Evolutionary conservation across 2,888 invertebrate genomes (phyloP), one percentile per base, ranked within the genome.

Genomic region (Microchrysa polita): DNA sequence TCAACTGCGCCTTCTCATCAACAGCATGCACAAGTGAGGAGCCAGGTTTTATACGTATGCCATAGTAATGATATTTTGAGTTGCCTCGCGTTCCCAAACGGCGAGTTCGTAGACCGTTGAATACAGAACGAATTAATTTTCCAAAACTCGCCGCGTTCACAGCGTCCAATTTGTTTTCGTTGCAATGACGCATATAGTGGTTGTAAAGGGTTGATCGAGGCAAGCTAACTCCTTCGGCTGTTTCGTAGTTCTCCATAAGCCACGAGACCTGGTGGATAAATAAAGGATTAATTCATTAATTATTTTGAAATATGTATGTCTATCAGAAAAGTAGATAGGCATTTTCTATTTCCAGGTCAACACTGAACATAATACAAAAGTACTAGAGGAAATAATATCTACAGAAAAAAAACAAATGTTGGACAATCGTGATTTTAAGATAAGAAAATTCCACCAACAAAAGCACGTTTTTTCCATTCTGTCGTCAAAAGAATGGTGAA

Each of bases 61-160:
- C 99, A 87, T 99, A 98, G 86, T 99, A 99, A 87, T 99, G 99
- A 84, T 99, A 99, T 85, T 98, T 98, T 34, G 97, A 98, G 87
- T 98, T 98, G 44, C 98, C 98, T 80, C 95, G 90, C 2, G 98
- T 99, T 77, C 99, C 99, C 60, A 99, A 88, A 72, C 99, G 90
- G 79, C 97, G 87, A 16, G 99, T 99, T 77, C 97, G 88, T 80
- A 99, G 88, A 18, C 98, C 98, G 79, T 97, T 89, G 87, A 99
- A 99, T 76, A 99, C 98, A 2, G 98, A 97, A 75, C 99, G 91
- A 81, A 99, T 99, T 55, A 99, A 89, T 86, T 99, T 99, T 76
- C 99, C 99, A 87, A 99, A 99, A 44, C 97, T 98, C 9, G 99
- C 99, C 52, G 98, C 98, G 87, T 99, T 99, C 77, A 99, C 98